Percentiles rank a stretch among this genome's conserved stretches.
These are phyloP conservation scores for Rhineura floridana DNA, from an alignment of 2,113 vertebrate genomes.

Conservation along the genomic window DNA sequence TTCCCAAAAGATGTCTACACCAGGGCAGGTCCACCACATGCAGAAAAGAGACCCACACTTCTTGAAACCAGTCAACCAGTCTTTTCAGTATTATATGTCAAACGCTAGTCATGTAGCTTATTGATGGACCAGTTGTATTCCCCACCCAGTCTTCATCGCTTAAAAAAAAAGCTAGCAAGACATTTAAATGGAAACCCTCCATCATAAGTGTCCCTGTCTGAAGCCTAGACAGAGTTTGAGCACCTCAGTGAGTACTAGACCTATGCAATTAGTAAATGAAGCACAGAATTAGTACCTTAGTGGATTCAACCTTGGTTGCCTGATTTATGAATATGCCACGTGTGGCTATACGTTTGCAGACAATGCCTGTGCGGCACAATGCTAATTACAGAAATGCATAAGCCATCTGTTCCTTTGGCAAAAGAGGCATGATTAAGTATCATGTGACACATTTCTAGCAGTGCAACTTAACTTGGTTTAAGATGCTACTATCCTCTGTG, in stretches of 20 bases:
- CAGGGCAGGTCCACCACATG: too few relatives aligned
- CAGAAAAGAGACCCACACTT: too few relatives aligned
- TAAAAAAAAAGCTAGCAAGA: not conserved
- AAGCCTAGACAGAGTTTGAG: not conserved
- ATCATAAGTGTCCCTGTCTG: not conserved
- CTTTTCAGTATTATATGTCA: not conserved
- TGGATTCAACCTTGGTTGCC: constrained; percentile 1
- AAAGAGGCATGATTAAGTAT: constrained; percentile 11
- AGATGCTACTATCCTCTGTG: not conserved
- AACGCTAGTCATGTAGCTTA: not conserved
- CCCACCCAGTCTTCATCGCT: not conserved
- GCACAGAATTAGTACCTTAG: not conserved
- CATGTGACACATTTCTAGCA: not conserved
- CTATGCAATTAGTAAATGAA: constrained; percentile 4
- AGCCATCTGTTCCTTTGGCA: constrained; percentile 24
- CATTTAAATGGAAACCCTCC: not conserved
- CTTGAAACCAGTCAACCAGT: too few relatives aligned
- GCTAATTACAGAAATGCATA: constrained; percentile 7
- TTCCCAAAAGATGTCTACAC: too few relatives aligned
- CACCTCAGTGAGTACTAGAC: not conserved
- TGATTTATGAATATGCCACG: constrained; percentile 21
- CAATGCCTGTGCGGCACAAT: not conserved
- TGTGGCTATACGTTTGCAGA: constrained; percentile 30
- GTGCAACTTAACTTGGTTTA: not conserved
- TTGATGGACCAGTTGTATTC: not conserved